Conservation (phyloP, 2,888 invertebrate genomes). For the Nasonia oneida region DNA sequence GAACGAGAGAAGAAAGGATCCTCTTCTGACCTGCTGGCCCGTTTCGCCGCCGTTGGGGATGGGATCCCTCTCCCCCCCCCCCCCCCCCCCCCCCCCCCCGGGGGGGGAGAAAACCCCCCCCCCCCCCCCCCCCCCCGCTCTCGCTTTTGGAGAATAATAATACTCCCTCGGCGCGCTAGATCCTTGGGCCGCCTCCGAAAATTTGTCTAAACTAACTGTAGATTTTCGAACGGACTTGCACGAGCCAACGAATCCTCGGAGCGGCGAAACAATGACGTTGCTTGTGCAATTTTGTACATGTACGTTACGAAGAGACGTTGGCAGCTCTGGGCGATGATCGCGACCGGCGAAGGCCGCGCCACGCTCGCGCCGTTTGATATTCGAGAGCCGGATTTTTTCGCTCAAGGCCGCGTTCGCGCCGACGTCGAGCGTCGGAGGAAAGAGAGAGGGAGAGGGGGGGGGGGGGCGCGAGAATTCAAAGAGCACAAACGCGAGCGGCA, state of each 20-base stretch:
- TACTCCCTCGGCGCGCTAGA: neutral
- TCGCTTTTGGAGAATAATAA: neutral
- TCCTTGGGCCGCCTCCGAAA: neutral
- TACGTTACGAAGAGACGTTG: neutral
- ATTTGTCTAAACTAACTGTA: neutral
- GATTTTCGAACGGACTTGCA: too few species aligned
- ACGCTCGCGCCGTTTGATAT: slow-evolving; percentile 1
- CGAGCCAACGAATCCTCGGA: neutral
- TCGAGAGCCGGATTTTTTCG: slow-evolving; percentile 29
- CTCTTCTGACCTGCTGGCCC: slow-evolving; percentile 16
- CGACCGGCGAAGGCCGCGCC: neutral
- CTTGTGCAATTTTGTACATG: neutral
- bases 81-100: too few species aligned
- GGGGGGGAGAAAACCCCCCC: too few species aligned
- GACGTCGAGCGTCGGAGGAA: neutral
- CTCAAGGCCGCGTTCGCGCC: slow-evolving; percentile 10
- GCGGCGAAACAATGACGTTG: slow-evolving; percentile 1
- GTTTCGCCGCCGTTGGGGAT: neutral
- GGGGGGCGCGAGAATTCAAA: neutral
- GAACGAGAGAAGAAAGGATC: slow-evolving; percentile 4
- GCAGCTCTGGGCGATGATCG: neutral
- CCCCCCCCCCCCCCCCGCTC: too few species aligned
- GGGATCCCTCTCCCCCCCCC: neutral
- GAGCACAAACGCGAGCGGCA: too few species aligned
- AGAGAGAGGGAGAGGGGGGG: neutral